Percentiles rank a stretch among this genome's conserved stretches.
phyloP scores from a whole-genome alignment of 2,888 invertebrate species.

The Stenodera caucasica region DNA sequence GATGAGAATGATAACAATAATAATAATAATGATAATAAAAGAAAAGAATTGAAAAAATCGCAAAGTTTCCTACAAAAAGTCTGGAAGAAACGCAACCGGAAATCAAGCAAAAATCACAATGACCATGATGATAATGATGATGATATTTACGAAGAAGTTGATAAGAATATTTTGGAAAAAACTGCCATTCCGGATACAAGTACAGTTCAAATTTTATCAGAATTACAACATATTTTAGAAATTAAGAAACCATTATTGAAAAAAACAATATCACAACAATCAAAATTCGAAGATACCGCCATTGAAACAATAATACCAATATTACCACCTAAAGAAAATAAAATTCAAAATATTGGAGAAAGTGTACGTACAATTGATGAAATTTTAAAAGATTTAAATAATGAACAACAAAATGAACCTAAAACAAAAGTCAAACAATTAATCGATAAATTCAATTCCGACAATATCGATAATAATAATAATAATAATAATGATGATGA shows the following conservation, averaged over 20 bases:
- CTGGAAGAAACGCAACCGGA: slow-evolving; percentile 38
- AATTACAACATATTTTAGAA: slow-evolving; percentile 45
- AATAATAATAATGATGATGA: slow-evolving; percentile 28
- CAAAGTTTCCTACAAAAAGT: slow-evolving; percentile 42
- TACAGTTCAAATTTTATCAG: slow-evolving; percentile 40
- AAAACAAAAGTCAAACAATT: slow-evolving; percentile 43
- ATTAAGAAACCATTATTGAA: slow-evolving; percentile 38
- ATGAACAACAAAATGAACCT: slow-evolving; percentile 36
- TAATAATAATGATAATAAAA: slow-evolving; percentile 10
- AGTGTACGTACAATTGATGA: slow-evolving; percentile 46
- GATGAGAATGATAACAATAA: slow-evolving; percentile 19
- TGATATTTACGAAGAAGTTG: slow-evolving; percentile 39
- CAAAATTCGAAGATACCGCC: no score
- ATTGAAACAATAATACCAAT: slow-evolving; percentile 5
- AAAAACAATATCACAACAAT: slow-evolving; percentile 25
- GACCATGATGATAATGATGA: slow-evolving; percentile 25
- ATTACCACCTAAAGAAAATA: slow-evolving; percentile 33
- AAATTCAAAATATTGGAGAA: slow-evolving; percentile 21
- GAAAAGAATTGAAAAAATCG: slow-evolving; percentile 35
- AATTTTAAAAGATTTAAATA: slow-evolving; percentile 48
- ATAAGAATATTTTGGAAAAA: slow-evolving; percentile 27
- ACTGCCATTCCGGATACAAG: slow-evolving; percentile 29
- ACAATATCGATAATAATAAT: not conserved
- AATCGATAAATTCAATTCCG: slow-evolving; percentile 47
- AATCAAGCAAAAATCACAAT: slow-evolving; percentile 21